Evolutionary conservation across 2,888 invertebrate genomes (phyloP).

Genomic region (Physocephala rufipes): DNA sequence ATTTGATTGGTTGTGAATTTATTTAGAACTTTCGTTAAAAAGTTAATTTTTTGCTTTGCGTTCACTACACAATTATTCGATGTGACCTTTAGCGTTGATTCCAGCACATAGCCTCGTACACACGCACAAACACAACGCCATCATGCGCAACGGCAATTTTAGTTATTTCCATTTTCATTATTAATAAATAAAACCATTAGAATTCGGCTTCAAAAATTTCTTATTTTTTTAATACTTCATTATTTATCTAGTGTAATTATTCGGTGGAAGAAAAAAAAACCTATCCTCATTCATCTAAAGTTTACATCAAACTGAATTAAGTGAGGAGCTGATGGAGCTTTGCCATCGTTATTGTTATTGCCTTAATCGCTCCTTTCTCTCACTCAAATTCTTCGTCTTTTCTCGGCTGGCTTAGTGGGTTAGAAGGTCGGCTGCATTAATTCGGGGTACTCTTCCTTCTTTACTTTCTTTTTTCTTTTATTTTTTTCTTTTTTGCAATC

Average conservation of each 20-base stretch:
- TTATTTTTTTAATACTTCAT: not conserved
- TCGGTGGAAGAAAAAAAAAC: not conserved
- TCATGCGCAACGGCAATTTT: too few relatives aligned
- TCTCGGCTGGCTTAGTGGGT: too few relatives aligned
- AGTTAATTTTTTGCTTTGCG: not conserved
- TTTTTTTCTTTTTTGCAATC: not conserved
- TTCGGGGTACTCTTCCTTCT: not conserved
- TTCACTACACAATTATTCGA: not conserved
- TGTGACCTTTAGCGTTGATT: not conserved
- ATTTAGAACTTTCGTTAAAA: not conserved
- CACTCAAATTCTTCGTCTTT: not conserved
- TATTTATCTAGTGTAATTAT: not conserved
- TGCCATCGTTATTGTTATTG: conserved; percentile 19
- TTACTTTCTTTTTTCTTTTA: not conserved
- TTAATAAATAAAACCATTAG: too few relatives aligned
- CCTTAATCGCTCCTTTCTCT: not conserved
- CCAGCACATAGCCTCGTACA: not conserved
- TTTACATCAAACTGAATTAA: conserved; percentile 33
- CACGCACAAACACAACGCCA: not conserved
- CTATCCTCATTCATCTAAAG: conserved; percentile 24
- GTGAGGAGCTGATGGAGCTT: conserved; percentile 32
- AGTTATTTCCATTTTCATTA: conserved; percentile 10
- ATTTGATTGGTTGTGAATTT: not conserved
- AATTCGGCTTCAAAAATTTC: not conserved
- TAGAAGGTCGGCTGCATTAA: not conserved